Base-by-base conservation (phyloP, 1,140 invertebrate genomes). In the Phortica variegata region DNA sequence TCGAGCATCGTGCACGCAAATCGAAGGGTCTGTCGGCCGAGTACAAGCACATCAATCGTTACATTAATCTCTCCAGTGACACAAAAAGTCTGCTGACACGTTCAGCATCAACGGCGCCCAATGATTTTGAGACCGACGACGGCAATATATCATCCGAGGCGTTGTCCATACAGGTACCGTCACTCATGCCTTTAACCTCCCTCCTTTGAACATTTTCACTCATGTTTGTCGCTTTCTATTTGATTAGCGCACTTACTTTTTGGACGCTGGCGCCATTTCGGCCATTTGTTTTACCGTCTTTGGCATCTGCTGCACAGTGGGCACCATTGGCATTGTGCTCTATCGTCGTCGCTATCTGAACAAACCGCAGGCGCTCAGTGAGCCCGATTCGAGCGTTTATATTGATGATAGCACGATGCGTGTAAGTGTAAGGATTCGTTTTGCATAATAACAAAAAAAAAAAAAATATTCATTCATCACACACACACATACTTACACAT, bases 351-450 rank as follows among this genome's bases (percentile, higher is more conserved):
- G 85, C 58, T 87, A 85, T 65, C 80, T 88, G 50, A 91, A 90
- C 72, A 87, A 88, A 61, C 89, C 87, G 16, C 89, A 90, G 78
- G 88, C 87, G 34, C 79, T 89, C 29, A 91, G 88, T 52, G 90
- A 91, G 74, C 87, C 88, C 3, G 90, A 92, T 65, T 91, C 88
- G 32, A 91, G 88, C 70, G 89, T 89, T 55, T 93, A 93, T 61
- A 86, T 93, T 41, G 90, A 93, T 75, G 90, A 92, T 77, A 89
- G 88, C 75, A 89, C 89, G 61, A 87, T 91, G 76, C 84, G 89
- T 78, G 90, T 91, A 82, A 83, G 81, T 78, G 61, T 74, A 66
- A 61, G 65, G 60, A 70, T 48, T 73, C 46, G 62, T 52, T 48
- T 49, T 9, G 58, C 49, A 58, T n/a, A 17, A 9, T 16, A 18